These are phyloP conservation scores for Elgaria multicarinata DNA, from an alignment of 2,113 vertebrate species.

Conservation along the genomic window DNA sequence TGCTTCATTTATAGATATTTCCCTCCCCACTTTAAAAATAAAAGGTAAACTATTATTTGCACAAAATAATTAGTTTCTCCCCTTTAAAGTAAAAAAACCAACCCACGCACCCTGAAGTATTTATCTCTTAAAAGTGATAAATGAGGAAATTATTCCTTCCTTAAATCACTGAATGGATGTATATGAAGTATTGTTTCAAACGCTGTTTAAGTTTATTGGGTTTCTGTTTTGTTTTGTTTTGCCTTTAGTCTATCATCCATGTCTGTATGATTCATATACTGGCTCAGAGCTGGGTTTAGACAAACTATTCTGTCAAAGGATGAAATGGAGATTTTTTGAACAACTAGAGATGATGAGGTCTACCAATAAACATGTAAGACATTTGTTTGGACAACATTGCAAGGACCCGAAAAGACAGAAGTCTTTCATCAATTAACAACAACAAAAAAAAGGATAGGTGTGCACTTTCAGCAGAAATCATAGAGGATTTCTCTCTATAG, in stretches of 20 bases:
- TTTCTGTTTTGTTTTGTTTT: too few relatives aligned
- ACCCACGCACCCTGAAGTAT: too few relatives aligned
- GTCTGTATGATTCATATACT: background rate
- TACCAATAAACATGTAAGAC: background rate
- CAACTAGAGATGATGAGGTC: background rate
- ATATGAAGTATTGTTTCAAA: background rate
- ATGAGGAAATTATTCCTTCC: background rate
- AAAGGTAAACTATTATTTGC: background rate
- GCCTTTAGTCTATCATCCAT: background rate
- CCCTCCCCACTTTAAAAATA: background rate
- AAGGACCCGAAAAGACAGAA: background rate
- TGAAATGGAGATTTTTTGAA: background rate
- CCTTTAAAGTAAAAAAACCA: background rate
- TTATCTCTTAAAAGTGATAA: background rate
- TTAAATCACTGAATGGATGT: background rate
- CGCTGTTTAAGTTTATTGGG: background rate
- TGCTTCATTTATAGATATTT: background rate
- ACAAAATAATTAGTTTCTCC: background rate
- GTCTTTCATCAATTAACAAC: background rate
- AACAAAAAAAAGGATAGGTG: too few relatives aligned
- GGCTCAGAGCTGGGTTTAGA: background rate
- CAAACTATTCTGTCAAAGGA: background rate
- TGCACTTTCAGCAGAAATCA: background rate
- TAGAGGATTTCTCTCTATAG: background rate
- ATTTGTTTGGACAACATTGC: background rate